Conservation (phyloP, 2,797 vertebrate genomes). For the Buphagus erythrorhynchus region DNA sequence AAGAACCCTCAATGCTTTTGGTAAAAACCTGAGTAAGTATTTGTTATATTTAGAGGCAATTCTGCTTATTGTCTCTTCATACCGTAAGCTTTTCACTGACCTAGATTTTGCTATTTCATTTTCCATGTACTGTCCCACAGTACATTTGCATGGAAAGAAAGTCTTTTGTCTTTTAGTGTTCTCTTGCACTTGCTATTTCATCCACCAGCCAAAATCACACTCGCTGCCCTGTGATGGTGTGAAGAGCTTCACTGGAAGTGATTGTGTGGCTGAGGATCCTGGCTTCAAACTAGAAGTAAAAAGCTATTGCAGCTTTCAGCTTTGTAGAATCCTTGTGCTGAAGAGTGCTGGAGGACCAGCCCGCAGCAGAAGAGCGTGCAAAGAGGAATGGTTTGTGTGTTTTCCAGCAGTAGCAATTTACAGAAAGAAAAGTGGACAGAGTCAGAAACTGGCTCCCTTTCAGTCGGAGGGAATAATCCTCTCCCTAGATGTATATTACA, state of each 20-base stretch:
- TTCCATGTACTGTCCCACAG: slow-evolving; percentile 2
- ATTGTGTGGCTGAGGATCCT: neutral
- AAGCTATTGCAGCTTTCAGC: neutral
- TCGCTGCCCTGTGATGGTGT: neutral
- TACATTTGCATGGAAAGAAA: slow-evolving; percentile 17
- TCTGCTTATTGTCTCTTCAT: slow-evolving; percentile 36
- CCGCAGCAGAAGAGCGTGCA: neutral
- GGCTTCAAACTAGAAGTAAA: neutral
- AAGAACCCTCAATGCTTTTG: neutral
- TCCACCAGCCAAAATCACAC: neutral
- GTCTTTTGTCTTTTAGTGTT: slow-evolving; percentile 15
- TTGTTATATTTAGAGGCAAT: slow-evolving; percentile 63
- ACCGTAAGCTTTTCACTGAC: slow-evolving; percentile 54
- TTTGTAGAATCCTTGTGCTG: neutral
- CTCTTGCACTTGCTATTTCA: neutral
- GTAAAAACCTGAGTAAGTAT: slow-evolving; percentile 58
- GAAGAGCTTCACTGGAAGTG: neutral
- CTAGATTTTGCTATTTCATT: slow-evolving; percentile 52
- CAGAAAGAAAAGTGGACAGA: neutral
- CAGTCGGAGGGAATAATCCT: neutral
- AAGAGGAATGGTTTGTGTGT: neutral
- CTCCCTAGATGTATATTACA: neutral
- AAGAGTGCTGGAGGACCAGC: neutral
- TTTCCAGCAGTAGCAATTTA: neutral
- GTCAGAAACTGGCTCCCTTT: neutral